Conservation (phyloP, 2,888 invertebrate genomes). For the Sphinx pinastri region DNA sequence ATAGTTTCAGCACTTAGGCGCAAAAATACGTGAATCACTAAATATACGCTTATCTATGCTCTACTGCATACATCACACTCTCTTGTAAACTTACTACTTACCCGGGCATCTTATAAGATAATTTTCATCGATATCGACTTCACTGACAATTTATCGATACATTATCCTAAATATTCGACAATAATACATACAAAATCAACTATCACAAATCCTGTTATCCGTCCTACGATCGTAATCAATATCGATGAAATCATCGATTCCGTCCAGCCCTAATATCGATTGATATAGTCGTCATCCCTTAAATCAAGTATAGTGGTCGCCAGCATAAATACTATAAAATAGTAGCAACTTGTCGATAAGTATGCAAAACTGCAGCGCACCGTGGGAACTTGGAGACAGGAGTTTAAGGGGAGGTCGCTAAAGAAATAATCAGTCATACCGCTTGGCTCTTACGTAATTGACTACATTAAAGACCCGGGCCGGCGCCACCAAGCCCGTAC, state of each 20-base stretch:
- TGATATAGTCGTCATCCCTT: slow-evolving; percentile 3
- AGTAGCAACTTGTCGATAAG: background rate
- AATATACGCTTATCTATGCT: slow-evolving; percentile 21
- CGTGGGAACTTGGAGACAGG: background rate
- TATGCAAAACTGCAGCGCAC: slow-evolving; percentile 2
- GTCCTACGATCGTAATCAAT: background rate
- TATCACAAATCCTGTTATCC: slow-evolving; percentile 12
- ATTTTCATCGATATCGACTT: slow-evolving; percentile 18
- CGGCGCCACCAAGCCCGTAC: slow-evolving; percentile 17
- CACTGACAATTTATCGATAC: background rate
- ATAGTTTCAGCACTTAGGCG: background rate
- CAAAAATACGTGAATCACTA: slow-evolving; percentile 16
- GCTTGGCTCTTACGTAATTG: slow-evolving; percentile 36
- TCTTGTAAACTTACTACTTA: slow-evolving; percentile 6
- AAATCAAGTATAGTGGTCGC: background rate
- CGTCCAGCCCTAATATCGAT: background rate
- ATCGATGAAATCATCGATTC: slow-evolving; percentile 15
- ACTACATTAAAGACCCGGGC: slow-evolving; percentile 39
- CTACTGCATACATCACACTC: slow-evolving; percentile 24
- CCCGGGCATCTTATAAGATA: background rate
- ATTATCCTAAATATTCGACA: slow-evolving; percentile 7
- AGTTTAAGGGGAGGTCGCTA: slow-evolving; percentile 16
- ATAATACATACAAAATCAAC: background rate
- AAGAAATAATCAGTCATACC: slow-evolving; percentile 35
- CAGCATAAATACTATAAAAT: slow-evolving; percentile 14